Evolutionary conservation across 2,113 vertebrate species (phyloP).

Genomic region (Takifugu flavidus): DNA sequence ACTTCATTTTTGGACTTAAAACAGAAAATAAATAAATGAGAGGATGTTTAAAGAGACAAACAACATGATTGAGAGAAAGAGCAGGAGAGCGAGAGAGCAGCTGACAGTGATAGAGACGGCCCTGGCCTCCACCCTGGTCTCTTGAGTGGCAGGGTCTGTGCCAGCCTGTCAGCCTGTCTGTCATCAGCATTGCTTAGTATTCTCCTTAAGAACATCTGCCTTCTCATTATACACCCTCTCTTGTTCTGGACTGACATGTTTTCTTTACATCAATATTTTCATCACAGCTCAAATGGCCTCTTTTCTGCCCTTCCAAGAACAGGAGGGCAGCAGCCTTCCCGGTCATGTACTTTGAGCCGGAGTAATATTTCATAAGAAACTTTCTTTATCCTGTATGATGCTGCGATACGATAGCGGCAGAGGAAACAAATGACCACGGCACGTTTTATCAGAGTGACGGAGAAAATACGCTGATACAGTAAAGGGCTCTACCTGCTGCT

Average conservation of each 20-base stretch:
- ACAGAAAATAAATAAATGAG: slow-evolving; percentile 30
- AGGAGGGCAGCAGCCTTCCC: slow-evolving; percentile 21
- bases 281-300: slow-evolving; percentile 47
- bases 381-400: slow-evolving; percentile 45
- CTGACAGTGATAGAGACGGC: slow-evolving; percentile 67
- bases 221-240: slow-evolving; percentile 68
- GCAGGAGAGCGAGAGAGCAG: not conserved
- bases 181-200: slow-evolving; percentile 73
- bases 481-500: slow-evolving; percentile 37
- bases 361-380: slow-evolving; percentile 55
- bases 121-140: slow-evolving; percentile 63
- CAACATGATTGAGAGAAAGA: slow-evolving; percentile 13
- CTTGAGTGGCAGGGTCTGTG: slow-evolving; percentile 77
- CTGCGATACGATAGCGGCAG: slow-evolving; percentile 36
- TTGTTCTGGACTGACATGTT: slow-evolving; percentile 72
- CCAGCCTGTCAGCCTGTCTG: slow-evolving; percentile 75
- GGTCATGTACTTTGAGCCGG: slow-evolving; percentile 34
- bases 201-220: slow-evolving; percentile 71
- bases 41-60: slow-evolving; percentile 25
- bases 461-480: slow-evolving; percentile 34
- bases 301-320: slow-evolving; percentile 13
- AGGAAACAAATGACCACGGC: slow-evolving; percentile 49
- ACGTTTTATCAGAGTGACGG: slow-evolving; percentile 44
- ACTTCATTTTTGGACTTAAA: slow-evolving; percentile 21
- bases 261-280: slow-evolving; percentile 70